A percentile compares a stretch with the other conserved stretches of the same genome.
phyloP scores from a whole-genome alignment of 2,888 invertebrate genomes.

The Corythucha ciliata region DNA sequence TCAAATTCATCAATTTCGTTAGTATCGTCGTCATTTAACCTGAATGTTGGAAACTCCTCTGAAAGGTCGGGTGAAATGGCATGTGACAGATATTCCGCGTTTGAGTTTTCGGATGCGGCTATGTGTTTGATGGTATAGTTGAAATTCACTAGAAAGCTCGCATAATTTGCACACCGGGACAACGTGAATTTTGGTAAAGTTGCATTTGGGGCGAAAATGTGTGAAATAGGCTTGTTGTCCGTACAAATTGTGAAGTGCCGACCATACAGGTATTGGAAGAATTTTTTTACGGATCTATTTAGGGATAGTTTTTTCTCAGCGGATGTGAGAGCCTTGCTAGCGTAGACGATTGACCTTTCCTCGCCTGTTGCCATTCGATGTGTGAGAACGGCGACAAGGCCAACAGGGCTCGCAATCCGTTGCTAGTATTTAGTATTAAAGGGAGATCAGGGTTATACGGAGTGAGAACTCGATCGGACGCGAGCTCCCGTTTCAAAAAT shows the following conservation, averaged over 20 bases:
- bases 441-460: slow-evolving; percentile 37
- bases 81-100: slow-evolving; percentile 12
- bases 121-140: slow-evolving; percentile 13
- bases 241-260: slow-evolving; percentile 40
- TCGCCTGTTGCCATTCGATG: slow-evolving; percentile 38
- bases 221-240: slow-evolving; percentile 39
- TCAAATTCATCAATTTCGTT: background rate
- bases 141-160: slow-evolving; percentile 10
- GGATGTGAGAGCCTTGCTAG: slow-evolving; percentile 37
- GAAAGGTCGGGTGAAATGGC: background rate
- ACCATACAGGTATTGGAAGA: slow-evolving; percentile 41
- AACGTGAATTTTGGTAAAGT: slow-evolving; percentile 14
- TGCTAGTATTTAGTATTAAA: slow-evolving; percentile 36
- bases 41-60: background rate
- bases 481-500: slow-evolving; percentile 34
- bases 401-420: slow-evolving; percentile 32
- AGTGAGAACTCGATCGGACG: slow-evolving; percentile 12
- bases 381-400: slow-evolving; percentile 32
- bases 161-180: slow-evolving; percentile 17
- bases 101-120: slow-evolving; percentile 7
- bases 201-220: slow-evolving; percentile 31
- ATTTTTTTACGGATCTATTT: slow-evolving; percentile 31
- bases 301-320: slow-evolving; percentile 37
- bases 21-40: background rate
- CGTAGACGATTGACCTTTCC: slow-evolving; percentile 41